Evolutionary conservation across 2,113 vertebrate genomes (phyloP).

Genomic region (Pteropus alecto): DNA sequence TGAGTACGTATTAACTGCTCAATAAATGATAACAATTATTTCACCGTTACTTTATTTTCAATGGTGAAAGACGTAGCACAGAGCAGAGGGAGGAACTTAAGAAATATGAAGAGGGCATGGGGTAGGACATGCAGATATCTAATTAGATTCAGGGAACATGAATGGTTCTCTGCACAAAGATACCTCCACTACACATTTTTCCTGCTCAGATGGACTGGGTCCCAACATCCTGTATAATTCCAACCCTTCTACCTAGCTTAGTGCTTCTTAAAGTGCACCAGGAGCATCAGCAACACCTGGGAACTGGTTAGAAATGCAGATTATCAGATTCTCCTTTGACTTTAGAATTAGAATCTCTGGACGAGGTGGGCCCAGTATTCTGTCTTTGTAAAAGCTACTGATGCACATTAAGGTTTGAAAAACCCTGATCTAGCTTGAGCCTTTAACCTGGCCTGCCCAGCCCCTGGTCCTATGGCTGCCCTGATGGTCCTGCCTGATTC

Average conservation of each 20-base stretch:
- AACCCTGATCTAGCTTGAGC: too few relatives aligned
- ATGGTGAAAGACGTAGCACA: neutral
- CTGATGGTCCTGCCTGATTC: neutral
- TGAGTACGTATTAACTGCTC: neutral
- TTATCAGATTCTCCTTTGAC: neutral
- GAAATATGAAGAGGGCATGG: neutral
- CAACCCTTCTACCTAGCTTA: neutral
- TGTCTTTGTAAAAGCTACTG: neutral
- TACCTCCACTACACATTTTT: neutral
- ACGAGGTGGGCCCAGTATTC: rapidly evolving
- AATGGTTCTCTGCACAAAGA: neutral
- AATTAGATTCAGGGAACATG: neutral
- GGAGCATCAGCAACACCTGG: neutral
- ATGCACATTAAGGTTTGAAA: neutral
- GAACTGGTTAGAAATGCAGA: neutral
- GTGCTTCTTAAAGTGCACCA: neutral
- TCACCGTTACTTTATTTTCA: neutral
- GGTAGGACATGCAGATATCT: neutral
- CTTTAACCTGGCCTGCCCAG: neutral
- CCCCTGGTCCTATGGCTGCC: neutral
- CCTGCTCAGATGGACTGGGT: neutral
- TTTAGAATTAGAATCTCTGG: neutral
- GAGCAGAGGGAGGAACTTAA: neutral
- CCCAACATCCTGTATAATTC: neutral
- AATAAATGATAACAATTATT: neutral